Evolutionary conservation across 2,888 invertebrate genomes (phyloP), one percentile per base, ranked within the genome.

Genomic region (Sinhomidia bicolor): DNA sequence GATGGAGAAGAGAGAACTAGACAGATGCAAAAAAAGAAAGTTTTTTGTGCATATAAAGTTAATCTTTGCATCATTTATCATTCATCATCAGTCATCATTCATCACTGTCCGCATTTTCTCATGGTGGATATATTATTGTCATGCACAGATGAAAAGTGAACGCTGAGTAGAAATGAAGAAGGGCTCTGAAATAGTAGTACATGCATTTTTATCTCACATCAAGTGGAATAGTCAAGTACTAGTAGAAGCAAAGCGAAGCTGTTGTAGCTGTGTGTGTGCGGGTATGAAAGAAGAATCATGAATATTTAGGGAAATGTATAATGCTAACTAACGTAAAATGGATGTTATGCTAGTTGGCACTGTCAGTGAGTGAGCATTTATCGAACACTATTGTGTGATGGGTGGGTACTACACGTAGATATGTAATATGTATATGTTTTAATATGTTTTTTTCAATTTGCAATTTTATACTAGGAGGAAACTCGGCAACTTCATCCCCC

Each of bases 1-100:
- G 51, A 54, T 36, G 36, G 17, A 17, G 7, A 54, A 54, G 51
- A 54, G 51, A 17, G 51, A 54, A 47, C 47, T 51, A 10, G 47
- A 47, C 14, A 47, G 71, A 2, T 10, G 12, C 26, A 17, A 81
- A n/a, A n/a, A n/a, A n/a, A n/a, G n/a, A n/a, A 81, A 54, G 44
- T 62, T 57, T 51, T 54, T 36, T 83, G 68, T 71, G 65, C 26
- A 81, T 51, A 47, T 9, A 29, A 81, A 82, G 82, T 88, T 87
- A 82, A 88, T 83, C 88, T 81, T 76, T 14, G 78, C 68, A 88
- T 88, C 88, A 88, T 88, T 88, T 88, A 88, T 88, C 88, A 88
- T 82, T 87, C 87, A 82, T 87, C 87, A 82, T 87, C 87, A 88
- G 82, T 88, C 88, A 82, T 88, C 76, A 88, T 88, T 83, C 82